Conservation (phyloP, 2,888 invertebrate genomes). For the Ferrisia virgata region DNA sequence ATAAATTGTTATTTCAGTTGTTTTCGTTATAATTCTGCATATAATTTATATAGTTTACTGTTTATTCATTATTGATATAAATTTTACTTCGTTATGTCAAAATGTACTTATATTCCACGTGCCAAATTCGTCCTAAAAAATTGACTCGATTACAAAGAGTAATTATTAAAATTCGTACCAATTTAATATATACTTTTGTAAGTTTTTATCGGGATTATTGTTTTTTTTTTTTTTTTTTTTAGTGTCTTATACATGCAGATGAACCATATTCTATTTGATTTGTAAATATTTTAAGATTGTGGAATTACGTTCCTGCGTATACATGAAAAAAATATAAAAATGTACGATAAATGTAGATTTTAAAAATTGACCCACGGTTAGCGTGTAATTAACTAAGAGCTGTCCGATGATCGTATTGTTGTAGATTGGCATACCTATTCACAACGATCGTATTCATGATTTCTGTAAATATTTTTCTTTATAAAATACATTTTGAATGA, state of each 20-base stretch:
- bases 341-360: conserved; percentile 28
- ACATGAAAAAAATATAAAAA: not conserved
- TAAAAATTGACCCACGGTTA: not conserved
- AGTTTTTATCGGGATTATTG: conserved; percentile 23
- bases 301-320: conserved; percentile 16
- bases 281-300: conserved; percentile 20
- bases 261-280: not conserved
- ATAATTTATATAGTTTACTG: conserved; percentile 17
- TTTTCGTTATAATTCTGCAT: conserved; percentile 11
- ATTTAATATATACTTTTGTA: conserved; percentile 29
- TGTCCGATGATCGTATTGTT: conserved; percentile 5
- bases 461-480: not conserved
- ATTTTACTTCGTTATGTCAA: conserved; percentile 1
- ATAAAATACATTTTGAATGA: not conserved
- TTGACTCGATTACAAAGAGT: not conserved
- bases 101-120: conserved; percentile 16
- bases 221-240: too few species aligned
- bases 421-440: not conserved
- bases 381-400: not conserved
- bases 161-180: conserved; percentile 25
- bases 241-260: not conserved
- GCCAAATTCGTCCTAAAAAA: conserved; percentile 8
- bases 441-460: not conserved
- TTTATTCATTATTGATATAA: not conserved
- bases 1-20: conserved; percentile 20